Evolutionary conservation across 2,888 invertebrate genomes (phyloP), one percentile per base, ranked within the genome.

Genomic region (Lasius platythorax): DNA sequence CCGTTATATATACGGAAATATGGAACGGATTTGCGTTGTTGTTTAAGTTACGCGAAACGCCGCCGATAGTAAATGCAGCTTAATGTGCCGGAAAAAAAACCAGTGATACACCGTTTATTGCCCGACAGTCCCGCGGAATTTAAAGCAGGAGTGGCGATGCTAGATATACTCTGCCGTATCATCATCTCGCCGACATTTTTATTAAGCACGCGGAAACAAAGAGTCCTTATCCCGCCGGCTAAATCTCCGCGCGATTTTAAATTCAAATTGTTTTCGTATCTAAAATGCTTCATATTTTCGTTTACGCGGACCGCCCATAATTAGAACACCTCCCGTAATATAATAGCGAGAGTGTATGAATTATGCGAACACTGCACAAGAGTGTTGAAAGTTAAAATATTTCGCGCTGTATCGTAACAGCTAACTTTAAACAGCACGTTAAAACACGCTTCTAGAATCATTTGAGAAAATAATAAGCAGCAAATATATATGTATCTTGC

Each of bases 101-200:
- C 90, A 90, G 91, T 93, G 92, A 93, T 93, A 93, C 92, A 93
- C 91, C 89, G 91, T 92, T 93, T 94, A 93, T 93, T 91, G 91
- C 93, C 91, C 91, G 85, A 89, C 89, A 89, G 84, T 91, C 86
- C 91, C 82, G 87, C 87, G 89, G 93, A 93, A 93, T 93, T 93
- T 92, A 91, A 90, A 94, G 82, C 89, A 92, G 92, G 76, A 83
- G 70, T 79, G 70, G 67, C 84, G 74, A 75, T 82, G 73, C 82
- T 56, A 43, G 40, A 72, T 64, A 83, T 66, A 58, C 43, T 50
- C 46, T 40, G 79, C 74, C 79, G 74, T 88, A 85, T 85, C 68
- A 82, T 85, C 68, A 66, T 85, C 74, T 84, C 84, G 61, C 74
- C 68, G 68, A 61, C 43, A 43, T 81, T 74, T 68, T 82, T 75